Evolutionary conservation across 2,113 vertebrate species (phyloP).

Genomic region (Gymnorhina tibicen): DNA sequence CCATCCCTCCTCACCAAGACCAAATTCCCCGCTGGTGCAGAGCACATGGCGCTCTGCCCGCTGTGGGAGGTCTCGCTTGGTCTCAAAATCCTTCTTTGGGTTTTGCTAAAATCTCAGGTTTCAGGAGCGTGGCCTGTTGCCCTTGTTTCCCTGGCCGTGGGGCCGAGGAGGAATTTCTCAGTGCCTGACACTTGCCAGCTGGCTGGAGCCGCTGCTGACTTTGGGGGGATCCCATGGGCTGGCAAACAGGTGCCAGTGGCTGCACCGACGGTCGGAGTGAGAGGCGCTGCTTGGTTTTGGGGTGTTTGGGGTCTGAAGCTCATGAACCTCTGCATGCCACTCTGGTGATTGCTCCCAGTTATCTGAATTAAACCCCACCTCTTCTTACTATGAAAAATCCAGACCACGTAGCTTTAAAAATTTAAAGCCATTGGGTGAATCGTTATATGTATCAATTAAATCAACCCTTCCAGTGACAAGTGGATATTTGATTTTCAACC

Average conservation of each 20-base stretch:
- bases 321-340: background rate
- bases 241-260: background rate
- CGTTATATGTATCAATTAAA: background rate
- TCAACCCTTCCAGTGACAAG: slow-evolving; percentile 4
- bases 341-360: background rate
- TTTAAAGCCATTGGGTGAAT: background rate
- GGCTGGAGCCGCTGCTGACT: background rate
- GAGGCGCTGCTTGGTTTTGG: background rate
- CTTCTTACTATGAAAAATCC: background rate
- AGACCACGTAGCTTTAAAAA: background rate
- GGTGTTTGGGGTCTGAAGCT: background rate
- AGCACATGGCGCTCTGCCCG: accelerated
- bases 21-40: background rate
- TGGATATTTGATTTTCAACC: slow-evolving; percentile 43
- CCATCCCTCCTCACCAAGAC: background rate
- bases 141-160: background rate
- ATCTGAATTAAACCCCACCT: background rate
- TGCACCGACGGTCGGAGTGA: accelerated
- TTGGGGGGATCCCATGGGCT: background rate
- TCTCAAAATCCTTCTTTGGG: background rate
- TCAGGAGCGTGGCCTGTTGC: background rate
- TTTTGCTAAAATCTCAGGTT: slow-evolving; percentile 10
- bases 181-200: background rate
- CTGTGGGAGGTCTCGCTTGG: background rate
- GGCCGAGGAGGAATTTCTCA: background rate